phyloP scores from a whole-genome alignment of 2,888 invertebrate species.

The Cephus sareptanus region DNA sequence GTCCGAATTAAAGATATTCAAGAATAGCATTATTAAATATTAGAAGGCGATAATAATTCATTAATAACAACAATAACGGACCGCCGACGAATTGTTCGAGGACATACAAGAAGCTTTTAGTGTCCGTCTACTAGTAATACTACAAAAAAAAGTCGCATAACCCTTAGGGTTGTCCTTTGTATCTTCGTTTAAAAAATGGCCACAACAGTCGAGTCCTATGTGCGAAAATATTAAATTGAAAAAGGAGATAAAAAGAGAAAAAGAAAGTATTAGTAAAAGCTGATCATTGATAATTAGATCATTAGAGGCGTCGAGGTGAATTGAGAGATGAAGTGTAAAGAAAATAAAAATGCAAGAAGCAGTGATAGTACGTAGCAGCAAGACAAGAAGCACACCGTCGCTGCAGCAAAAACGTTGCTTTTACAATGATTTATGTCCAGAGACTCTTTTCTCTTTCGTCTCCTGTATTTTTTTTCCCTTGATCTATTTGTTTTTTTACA shows the following conservation, averaged over 20 bases:
- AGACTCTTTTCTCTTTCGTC: not conserved
- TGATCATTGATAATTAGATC: not conserved
- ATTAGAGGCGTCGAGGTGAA: not conserved
- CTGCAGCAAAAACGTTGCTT: not conserved
- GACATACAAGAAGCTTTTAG: not conserved
- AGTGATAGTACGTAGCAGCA: not conserved
- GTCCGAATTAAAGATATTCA: not conserved
- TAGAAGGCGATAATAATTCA: not conserved
- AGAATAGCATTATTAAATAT: not conserved
- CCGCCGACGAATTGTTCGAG: not conserved
- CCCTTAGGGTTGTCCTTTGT: not conserved
- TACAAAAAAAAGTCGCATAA: not conserved
- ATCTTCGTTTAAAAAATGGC: not conserved
- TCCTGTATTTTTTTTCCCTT: not conserved
- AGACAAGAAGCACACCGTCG: not conserved
- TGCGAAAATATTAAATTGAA: not conserved
- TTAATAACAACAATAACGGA: not conserved
- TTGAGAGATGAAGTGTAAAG: not conserved
- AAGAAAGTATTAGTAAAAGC: not conserved
- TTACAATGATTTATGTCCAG: not conserved
- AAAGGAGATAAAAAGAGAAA: not conserved
- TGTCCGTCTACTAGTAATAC: not conserved
- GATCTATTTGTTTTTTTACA: not conserved
- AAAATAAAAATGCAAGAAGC: not conserved
- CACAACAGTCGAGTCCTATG: not conserved